A percentile compares a stretch with the other conserved stretches of the same genome.
Conservation (phyloP, 2,113 vertebrate genomes). For the Nycticebus coucang region DNA sequence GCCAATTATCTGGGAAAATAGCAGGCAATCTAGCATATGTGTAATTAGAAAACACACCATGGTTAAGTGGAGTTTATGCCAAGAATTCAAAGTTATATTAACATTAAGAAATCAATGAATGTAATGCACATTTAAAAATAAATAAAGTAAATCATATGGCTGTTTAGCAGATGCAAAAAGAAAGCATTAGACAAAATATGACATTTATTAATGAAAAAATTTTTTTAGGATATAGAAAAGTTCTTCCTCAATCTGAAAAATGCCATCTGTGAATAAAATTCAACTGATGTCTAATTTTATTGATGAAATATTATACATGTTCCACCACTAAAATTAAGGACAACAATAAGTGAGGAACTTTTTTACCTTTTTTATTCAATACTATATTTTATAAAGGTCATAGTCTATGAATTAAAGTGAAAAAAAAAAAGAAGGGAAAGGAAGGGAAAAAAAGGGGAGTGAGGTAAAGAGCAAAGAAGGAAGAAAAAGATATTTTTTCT, state of each 20-base stretch:
- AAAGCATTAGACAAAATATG: conserved; percentile 6
- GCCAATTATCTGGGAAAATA: not conserved
- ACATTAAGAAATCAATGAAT: conserved; percentile 19
- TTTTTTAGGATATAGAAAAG: not conserved
- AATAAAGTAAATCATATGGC: not conserved
- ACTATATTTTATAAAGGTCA: not conserved
- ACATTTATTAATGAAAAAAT: not conserved
- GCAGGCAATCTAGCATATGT: not conserved
- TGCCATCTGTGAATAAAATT: not conserved
- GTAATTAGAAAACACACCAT: not conserved
- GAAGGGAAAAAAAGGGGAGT: no score
- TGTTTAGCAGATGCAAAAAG: not conserved
- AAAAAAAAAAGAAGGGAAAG: not conserved
- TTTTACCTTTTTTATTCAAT: not conserved
- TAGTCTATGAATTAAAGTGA: not conserved
- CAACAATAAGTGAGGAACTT: not conserved
- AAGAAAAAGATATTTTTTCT: not conserved
- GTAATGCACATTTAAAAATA: not conserved
- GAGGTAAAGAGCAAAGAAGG: not conserved
- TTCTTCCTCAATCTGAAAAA: not conserved
- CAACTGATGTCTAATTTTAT: not conserved
- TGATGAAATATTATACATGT: not conserved
- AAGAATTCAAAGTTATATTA: conserved; percentile 17
- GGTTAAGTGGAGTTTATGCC: not conserved
- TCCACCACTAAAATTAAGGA: not conserved